Conservation (phyloP, 2,888 invertebrate genomes). For the Latrodectus elegans region DNA sequence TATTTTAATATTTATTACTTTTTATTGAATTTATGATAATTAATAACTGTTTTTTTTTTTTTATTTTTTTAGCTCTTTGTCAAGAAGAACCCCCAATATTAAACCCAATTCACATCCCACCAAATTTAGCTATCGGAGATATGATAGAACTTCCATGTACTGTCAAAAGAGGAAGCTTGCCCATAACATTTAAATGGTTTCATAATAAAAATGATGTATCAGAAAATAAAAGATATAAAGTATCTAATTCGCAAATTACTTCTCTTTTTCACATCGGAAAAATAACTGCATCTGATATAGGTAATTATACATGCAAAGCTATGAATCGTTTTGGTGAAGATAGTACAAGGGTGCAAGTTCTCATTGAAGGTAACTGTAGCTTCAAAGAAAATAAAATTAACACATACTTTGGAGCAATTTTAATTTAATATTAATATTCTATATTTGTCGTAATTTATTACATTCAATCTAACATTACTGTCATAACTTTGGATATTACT, state of each 20-base stretch:
- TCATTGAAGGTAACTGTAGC: conserved; percentile 46
- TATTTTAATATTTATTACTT: too few species aligned
- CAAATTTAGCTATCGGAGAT: conserved; percentile 41
- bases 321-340: conserved; percentile 36
- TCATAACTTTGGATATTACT: too few species aligned
- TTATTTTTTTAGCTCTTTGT: neutral
- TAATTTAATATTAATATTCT: too few species aligned
- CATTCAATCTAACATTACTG: too few species aligned
- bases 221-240: neutral
- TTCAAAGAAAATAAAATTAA: too few species aligned
- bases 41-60: neutral
- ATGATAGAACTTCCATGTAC: conserved; percentile 43
- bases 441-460: too few species aligned
- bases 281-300: conserved; percentile 39
- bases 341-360: conserved; percentile 6
- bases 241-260: conserved; percentile 14
- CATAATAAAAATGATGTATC: conserved; percentile 44
- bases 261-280: conserved; percentile 20
- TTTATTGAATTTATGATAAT: too few species aligned
- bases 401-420: too few species aligned
- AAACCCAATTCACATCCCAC: conserved; percentile 29
- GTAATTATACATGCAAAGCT: conserved; percentile 55
- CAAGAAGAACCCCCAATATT: conserved; percentile 23
- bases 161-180: conserved; percentile 66
- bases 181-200: conserved; percentile 66